These are phyloP conservation scores for Haliclona indistincta DNA, from an alignment of 37 sponge, comb jelly and placozoan species.

Conservation along the genomic window DNA sequence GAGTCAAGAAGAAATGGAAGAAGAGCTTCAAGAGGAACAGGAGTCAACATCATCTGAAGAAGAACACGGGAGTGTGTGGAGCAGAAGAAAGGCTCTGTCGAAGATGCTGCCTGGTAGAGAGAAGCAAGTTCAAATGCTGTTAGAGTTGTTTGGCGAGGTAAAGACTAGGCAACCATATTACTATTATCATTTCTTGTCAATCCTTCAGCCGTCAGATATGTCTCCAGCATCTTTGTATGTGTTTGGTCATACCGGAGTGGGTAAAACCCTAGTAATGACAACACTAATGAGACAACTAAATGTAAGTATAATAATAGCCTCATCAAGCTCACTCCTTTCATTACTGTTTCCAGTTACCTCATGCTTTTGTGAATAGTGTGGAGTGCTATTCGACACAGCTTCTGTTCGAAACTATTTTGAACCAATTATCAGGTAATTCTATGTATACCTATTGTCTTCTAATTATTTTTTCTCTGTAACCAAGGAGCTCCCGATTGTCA, in stretches of 20 bases:
- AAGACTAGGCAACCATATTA: background rate
- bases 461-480: too few species aligned
- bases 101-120: constrained; percentile 37
- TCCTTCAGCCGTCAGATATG: background rate
- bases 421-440: constrained; percentile 37
- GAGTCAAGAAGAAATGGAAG: background rate
- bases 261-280: constrained; percentile 41
- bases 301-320: constrained; percentile 8
- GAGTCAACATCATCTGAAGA: background rate
- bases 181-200: background rate
- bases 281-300: constrained; percentile 27
- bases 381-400: constrained; percentile 37
- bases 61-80: background rate
- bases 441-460: background rate
- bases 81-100: background rate
- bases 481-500: too few species aligned
- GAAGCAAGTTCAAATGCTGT: constrained; percentile 30
- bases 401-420: constrained; percentile 26
- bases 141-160: constrained; percentile 37
- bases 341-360: constrained; percentile 22
- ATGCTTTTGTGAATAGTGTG: constrained; percentile 37
- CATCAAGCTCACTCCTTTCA: background rate
- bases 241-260: constrained; percentile 57
- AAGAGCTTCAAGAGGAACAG: background rate
- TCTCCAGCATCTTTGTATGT: constrained; percentile 18